These are phyloP conservation scores for Invenusta paracnida DNA, from an alignment of 2,888 invertebrate genomes.

Conservation along the genomic window DNA sequence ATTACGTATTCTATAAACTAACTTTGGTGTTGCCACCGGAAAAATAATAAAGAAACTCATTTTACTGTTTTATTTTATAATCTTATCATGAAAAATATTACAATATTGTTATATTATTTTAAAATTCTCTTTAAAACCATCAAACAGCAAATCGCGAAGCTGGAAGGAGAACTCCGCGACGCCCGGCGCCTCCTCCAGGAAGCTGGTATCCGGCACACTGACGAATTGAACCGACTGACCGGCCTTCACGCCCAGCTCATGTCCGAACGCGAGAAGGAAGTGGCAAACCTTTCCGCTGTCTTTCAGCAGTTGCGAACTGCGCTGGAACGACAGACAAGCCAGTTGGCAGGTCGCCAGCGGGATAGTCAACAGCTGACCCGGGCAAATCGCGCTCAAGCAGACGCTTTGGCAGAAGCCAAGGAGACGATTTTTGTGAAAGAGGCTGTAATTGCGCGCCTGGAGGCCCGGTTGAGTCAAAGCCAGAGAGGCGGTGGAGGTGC, in stretches of 20 bases:
- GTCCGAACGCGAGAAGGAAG: neutral
- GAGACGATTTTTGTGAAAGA: neutral
- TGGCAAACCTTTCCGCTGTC: neutral
- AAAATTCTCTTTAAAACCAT: neutral
- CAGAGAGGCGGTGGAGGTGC: neutral
- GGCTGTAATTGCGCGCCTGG: neutral
- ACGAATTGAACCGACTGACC: neutral
- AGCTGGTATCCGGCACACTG: neutral
- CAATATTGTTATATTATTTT: neutral
- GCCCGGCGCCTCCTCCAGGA: neutral
- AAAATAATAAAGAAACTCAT: too few relatives aligned
- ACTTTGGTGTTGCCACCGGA: too few relatives aligned
- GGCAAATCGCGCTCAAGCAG: neutral
- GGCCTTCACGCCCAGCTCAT: neutral
- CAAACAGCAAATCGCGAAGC: neutral
- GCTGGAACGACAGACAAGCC: neutral
- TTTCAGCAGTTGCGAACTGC: neutral
- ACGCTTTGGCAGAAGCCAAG: neutral
- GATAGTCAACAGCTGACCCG: neutral
- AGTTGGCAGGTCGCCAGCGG: slow-evolving; percentile 2
- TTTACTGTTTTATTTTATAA: too few relatives aligned
- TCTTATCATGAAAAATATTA: too few relatives aligned
- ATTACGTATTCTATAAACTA: too few relatives aligned
- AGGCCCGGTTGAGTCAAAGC: neutral
- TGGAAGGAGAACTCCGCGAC: neutral